phyloP scores from a whole-genome alignment of 2,113 vertebrate species.

The Ramphastos sulfuratus region DNA sequence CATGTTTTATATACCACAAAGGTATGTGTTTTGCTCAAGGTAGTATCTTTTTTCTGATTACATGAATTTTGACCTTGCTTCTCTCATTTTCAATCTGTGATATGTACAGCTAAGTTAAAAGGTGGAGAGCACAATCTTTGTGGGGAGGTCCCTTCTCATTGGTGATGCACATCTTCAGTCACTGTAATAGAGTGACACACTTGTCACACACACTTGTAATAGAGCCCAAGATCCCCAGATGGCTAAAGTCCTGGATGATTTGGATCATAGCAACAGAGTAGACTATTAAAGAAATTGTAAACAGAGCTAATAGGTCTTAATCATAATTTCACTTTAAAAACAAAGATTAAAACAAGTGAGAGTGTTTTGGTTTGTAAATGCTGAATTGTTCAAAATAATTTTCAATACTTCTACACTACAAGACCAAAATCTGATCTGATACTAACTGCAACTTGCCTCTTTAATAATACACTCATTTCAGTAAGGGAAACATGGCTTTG shows the following conservation, averaged over 20 bases:
- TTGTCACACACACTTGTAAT: background rate
- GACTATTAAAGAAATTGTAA: background rate
- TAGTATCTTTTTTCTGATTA: background rate
- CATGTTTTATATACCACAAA: constrained; percentile 99
- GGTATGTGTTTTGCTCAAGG: constrained; percentile 74
- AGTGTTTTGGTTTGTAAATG: background rate
- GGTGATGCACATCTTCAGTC: background rate
- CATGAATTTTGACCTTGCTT: background rate
- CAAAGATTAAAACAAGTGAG: background rate
- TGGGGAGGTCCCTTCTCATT: background rate
- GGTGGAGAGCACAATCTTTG: background rate
- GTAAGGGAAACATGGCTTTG: background rate
- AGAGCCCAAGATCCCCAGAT: background rate
- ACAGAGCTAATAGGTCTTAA: background rate
- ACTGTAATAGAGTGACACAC: too few species aligned
- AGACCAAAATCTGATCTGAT: background rate
- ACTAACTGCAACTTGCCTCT: background rate
- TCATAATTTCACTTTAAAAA: background rate
- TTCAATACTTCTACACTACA: background rate
- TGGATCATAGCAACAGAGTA: background rate
- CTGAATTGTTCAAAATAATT: background rate
- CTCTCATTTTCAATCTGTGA: background rate
- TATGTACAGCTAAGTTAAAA: background rate
- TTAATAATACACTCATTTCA: background rate
- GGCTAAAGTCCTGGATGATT: background rate